Conservation (phyloP, 2,797 vertebrate genomes). For the Falco berigora region DNA sequence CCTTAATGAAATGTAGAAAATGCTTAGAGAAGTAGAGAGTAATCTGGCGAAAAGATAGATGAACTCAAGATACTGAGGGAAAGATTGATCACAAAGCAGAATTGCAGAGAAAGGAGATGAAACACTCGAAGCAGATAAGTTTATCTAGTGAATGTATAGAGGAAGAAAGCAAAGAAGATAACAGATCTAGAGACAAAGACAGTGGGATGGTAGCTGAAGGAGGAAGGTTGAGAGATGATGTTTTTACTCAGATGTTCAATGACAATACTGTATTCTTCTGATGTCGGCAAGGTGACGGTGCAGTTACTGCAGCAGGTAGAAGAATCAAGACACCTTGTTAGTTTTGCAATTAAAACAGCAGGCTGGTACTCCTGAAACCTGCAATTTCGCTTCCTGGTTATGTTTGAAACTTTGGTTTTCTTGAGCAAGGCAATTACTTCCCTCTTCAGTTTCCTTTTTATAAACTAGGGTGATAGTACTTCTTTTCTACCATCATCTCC, state of each 20-base stretch:
- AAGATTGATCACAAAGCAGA: constrained; percentile 40
- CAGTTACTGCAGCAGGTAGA: not conserved
- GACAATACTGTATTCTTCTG: not conserved
- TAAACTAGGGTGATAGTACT: not conserved
- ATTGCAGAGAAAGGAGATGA: constrained; percentile 28
- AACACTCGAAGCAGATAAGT: constrained; percentile 8
- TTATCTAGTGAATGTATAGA: constrained; percentile 14
- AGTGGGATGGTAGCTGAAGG: not conserved
- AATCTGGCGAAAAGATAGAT: constrained; percentile 20
- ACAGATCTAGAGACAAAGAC: not conserved
- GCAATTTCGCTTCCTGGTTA: not conserved
- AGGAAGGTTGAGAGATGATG: not conserved
- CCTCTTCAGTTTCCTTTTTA: not conserved
- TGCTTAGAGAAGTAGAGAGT: not conserved
- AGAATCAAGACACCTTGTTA: not conserved
- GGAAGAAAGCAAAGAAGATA: constrained; percentile 11
- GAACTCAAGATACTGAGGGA: not conserved
- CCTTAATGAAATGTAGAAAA: constrained; percentile 30
- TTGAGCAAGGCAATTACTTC: not conserved
- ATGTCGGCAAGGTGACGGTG: not conserved
- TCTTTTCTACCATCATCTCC: not conserved
- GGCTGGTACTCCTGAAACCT: not conserved
- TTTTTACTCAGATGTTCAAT: not conserved
- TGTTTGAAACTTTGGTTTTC: not conserved
- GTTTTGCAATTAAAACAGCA: not conserved